Base-by-base conservation (phyloP, 2,113 vertebrate genomes). In the Alosa alosa region DNA sequence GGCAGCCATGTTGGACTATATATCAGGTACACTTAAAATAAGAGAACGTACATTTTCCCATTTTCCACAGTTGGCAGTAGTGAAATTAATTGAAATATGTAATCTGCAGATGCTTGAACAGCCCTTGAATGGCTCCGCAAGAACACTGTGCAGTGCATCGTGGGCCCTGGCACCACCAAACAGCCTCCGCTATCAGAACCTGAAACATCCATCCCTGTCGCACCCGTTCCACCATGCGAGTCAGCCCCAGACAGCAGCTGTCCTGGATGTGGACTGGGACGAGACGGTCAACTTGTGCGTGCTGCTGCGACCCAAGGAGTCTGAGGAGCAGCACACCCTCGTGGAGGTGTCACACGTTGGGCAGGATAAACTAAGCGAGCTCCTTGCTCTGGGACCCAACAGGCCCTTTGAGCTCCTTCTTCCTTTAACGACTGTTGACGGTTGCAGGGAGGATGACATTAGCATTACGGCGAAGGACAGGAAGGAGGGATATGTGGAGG, bases 381-480 rank as follows among this genome's bases (percentile, higher is more conserved):
- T 94, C 25, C 87, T 93, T 4, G 0, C 85, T 36, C 47, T 81
- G 1, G 88, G 82, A 20, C 13, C 81, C 41, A 82, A 31, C 47
- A 88, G 60, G 47, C 84, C 86, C 3, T 50, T 86, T 1, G 90
- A 92, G 55, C 91, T 95, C 41, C 90, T 91, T 82, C 94, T 94
- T 82, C 90, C 93, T 4, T 84, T 96, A 86, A 94, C 94, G 82
- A 90, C 93, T 0, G 94, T 96, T 78, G 95, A 95, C 0, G 95
- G 94, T 49, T 90, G 92, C 64, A 87, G 91, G 64, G 93, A 95
- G 85, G 96, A 97, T 1, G 95, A 96, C 86, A 96, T 96, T 84
- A 93, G 75, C 44, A 85, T 93, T 88, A 87, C 81, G 86, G 6
- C 39, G 41, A 89, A 84, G 18, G 46, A 36, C 5, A 84, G 45